Percentiles rank a stretch among this genome's conserved stretches.
Evolutionary conservation across 1,140 invertebrate genomes (phyloP).

Genomic region (Tetragonula clypearis): DNA sequence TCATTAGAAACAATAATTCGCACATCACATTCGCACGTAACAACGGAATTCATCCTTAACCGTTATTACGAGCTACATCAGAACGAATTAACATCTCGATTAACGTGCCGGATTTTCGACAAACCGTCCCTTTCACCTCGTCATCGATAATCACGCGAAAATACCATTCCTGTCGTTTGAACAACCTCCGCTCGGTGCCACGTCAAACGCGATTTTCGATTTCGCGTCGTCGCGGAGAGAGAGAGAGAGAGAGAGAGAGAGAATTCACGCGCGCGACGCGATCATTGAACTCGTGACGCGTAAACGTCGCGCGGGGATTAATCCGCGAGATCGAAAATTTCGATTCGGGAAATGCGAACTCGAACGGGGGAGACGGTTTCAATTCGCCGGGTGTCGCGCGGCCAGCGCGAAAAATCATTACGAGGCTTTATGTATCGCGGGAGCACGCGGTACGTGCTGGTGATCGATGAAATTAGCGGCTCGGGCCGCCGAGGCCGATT

Average conservation of each 20-base stretch:
- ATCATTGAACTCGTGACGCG: not conserved
- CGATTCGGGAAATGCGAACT: not conserved
- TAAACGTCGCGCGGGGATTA: conserved; percentile 25
- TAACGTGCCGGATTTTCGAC: not conserved
- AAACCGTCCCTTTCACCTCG: not conserved
- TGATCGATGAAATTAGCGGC: conserved; percentile 21
- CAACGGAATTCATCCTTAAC: not conserved
- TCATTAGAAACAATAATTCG: too few species aligned
- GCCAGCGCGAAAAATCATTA: not conserved
- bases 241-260: not conserved
- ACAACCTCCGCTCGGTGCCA: not conserved
- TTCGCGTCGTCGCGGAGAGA: not conserved
- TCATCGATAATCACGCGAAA: not conserved
- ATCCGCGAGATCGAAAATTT: conserved; percentile 20
- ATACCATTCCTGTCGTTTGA: not conserved
- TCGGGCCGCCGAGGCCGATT: not conserved
- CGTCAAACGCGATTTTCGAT: not conserved
- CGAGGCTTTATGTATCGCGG: not conserved
- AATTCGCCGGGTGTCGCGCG: not conserved
- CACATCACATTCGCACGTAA: too few species aligned
- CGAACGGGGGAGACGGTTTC: not conserved
- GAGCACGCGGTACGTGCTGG: not conserved
- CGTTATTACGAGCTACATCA: not conserved
- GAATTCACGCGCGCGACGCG: not conserved
- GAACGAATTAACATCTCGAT: not conserved